Base-by-base conservation (phyloP, 2,797 vertebrate genomes). In the Girardinus metallicus region DNA sequence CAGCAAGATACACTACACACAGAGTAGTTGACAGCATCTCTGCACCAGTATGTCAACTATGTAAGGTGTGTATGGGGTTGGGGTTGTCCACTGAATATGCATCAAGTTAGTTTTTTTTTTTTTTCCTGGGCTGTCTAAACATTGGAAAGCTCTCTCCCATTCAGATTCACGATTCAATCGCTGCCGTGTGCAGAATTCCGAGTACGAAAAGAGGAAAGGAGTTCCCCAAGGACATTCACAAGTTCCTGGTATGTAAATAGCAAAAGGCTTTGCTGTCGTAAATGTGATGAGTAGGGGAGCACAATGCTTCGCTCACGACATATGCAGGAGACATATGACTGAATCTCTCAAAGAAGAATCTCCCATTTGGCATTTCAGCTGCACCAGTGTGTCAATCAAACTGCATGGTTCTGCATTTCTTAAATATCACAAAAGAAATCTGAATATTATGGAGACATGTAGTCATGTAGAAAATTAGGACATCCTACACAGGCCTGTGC, bases 161-260 rank as follows among this genome's bases (percentile, higher is more conserved):
- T 89, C 86, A 87, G 80, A 88, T 92, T 91, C 91, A 92, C 80
- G 87, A 92, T 91, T 87, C 70, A 31, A 89, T 88, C 78, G 74
- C 41, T 75, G 80, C 74, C 53, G 75, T 86, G 89, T 88, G 89
- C 84, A 84, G 77, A 84, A 75, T 83, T 86, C 81, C 26, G 53
- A 88, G 87, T 77, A 80, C 7, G 76, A 74, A 73, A 51, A 76
- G 49, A 55, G 79, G 31, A 78, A 12, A 55, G 41, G 74, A 60
- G 71, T 64, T 89, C 90, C 93, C 93, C 86, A 83, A 89, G 86
- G 93, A 91, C 89, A 74, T 79, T 86, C 81, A 79, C 84, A 92
- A 90, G 88, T 92, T 92, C 91, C 82, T 91, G 85, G 87, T 91
- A 91, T 93, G 93, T 86, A 94, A 94, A 94, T 92, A 83, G 86